These are phyloP conservation scores for Coregonus sp. DNA, from an alignment of 2,797 vertebrate genomes.

Conservation along the genomic window DNA sequence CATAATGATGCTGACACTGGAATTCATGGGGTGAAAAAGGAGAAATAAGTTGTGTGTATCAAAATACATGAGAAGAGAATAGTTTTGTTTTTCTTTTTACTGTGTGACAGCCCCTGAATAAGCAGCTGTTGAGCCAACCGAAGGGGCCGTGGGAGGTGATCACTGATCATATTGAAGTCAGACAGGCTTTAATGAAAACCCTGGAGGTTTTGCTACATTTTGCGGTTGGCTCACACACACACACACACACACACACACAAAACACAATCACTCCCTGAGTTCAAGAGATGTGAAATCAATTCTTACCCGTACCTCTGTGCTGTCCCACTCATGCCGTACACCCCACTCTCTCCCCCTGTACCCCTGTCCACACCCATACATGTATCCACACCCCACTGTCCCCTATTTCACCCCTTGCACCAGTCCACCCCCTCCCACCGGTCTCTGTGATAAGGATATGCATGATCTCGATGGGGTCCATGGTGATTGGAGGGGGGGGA, in stretches of 20 bases:
- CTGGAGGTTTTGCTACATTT: background rate
- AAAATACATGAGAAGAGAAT: conserved; percentile 35
- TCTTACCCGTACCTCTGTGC: background rate
- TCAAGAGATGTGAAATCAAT: no score
- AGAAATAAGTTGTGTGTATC: conserved; percentile 19
- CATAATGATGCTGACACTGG: conserved; percentile 30
- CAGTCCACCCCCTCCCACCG: background rate
- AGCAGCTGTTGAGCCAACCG: background rate
- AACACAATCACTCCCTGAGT: background rate
- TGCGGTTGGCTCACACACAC: background rate
- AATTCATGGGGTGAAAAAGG: conserved; percentile 25
- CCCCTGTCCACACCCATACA: no score
- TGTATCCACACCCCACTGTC: background rate
- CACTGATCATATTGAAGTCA: conserved; percentile 1
- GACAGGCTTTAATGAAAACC: background rate
- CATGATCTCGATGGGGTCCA: conserved; percentile 96
- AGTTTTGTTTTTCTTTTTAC: conserved; percentile 21
- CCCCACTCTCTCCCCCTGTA: background rate
- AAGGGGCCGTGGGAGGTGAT: background rate
- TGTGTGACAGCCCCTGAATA: background rate
- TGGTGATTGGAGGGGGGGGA: conserved; percentile 91
- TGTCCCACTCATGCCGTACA: background rate
- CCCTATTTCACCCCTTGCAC: no score
- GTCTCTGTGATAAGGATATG: conserved; percentile 89
- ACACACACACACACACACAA: background rate